A percentile compares a stretch with the other conserved stretches of the same genome.
phyloP scores from a whole-genome alignment of 2,113 vertebrate genomes.

The Montifringilla adamsi region DNA sequence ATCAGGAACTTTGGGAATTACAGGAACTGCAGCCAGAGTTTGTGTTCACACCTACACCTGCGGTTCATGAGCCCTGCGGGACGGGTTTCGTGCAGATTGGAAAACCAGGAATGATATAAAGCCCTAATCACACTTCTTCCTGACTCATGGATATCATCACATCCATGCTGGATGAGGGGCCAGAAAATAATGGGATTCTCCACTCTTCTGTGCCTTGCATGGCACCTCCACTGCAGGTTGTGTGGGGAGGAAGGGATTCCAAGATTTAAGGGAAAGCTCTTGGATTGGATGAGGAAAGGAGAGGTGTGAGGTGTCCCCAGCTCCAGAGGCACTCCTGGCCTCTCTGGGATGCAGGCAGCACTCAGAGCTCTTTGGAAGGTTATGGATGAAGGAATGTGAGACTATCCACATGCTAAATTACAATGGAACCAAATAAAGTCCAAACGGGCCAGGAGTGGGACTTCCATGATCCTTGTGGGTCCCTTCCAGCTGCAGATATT shows the following conservation, averaged over 20 bases:
- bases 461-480: neutral
- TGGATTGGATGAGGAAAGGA: neutral
- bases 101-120: neutral
- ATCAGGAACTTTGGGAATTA: neutral
- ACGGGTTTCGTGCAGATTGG: neutral
- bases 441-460: rapidly evolving
- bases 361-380: neutral
- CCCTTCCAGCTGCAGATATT: neutral
- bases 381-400: neutral
- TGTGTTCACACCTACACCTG: neutral
- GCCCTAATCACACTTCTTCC: neutral
- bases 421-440: rapidly evolving
- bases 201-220: rapidly evolving
- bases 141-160: neutral
- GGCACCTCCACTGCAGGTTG: neutral
- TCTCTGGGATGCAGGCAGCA: neutral
- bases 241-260: neutral
- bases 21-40: neutral
- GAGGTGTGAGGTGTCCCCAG: neutral
- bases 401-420: neutral
- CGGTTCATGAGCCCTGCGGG: neutral
- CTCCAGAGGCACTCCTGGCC: neutral
- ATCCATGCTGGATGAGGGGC: neutral
- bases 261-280: rapidly evolving
- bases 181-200: neutral